Evolutionary conservation across 2,113 vertebrate species (phyloP).

Genomic region (Anser brachyrhynchus): DNA sequence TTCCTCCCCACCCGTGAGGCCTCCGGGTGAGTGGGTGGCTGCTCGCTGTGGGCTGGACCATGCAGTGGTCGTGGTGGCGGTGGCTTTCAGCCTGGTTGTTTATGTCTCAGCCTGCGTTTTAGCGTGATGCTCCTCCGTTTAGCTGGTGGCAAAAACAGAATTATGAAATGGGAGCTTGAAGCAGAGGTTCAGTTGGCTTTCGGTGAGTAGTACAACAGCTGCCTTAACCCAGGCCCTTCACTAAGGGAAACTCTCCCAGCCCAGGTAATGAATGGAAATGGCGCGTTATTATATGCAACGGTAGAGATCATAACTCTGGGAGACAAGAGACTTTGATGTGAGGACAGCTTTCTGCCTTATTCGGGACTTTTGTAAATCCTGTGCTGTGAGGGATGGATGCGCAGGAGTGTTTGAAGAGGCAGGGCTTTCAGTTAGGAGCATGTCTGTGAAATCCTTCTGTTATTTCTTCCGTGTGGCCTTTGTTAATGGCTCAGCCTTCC

Average conservation of each 20-base stretch:
- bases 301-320: background rate
- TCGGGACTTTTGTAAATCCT: background rate
- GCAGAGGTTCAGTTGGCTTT: background rate
- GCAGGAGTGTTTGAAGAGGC: background rate
- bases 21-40: too few species aligned
- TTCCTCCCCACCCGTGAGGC: too few species aligned
- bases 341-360: background rate
- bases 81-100: background rate
- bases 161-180: background rate
- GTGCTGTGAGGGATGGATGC: background rate
- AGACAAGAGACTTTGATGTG: background rate
- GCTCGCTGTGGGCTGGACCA: too few species aligned
- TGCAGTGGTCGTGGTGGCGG: too few species aligned
- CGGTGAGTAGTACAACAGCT: background rate
- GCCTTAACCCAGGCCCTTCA: background rate
- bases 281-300: accelerated
- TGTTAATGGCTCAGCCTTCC: background rate
- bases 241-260: background rate
- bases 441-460: background rate
- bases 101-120: too few species aligned
- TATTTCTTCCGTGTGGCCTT: background rate
- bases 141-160: background rate
- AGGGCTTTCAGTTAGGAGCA: background rate
- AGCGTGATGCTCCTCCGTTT: background rate
- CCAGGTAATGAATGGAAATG: background rate